phyloP scores from a whole-genome alignment of 2,888 invertebrate genomes.

The Cryptus armator region DNA sequence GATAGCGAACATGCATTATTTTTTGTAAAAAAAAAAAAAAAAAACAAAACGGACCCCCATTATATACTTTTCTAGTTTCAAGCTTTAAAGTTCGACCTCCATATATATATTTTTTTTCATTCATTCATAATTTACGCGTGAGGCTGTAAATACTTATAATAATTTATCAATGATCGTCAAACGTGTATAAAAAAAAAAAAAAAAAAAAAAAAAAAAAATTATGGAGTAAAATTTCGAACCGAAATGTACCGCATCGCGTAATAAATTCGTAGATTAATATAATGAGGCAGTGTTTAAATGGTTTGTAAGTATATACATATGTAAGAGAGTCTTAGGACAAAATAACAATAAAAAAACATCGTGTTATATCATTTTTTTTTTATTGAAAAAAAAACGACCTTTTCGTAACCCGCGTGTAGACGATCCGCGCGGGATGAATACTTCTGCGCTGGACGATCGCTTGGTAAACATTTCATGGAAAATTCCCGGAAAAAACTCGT shows the following conservation, averaged over 20 bases:
- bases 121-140: constrained; percentile 40
- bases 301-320: constrained; percentile 40
- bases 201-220: neutral
- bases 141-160: constrained; percentile 60
- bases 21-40: neutral
- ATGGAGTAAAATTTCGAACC: neutral
- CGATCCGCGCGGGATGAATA: too few relatives aligned
- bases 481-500: too few relatives aligned
- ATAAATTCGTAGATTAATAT: constrained; percentile 23
- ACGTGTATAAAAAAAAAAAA: constrained; percentile 20
- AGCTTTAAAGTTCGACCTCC: constrained; percentile 25
- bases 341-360: constrained; percentile 35
- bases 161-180: constrained; percentile 16
- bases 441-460: too few relatives aligned
- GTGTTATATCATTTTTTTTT: neutral
- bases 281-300: neutral
- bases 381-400: neutral
- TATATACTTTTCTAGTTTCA: constrained; percentile 7
- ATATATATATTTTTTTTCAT: constrained; percentile 13
- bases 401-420: too few relatives aligned
- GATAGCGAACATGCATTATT: constrained; percentile 1
- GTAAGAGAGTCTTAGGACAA: neutral
- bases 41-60: neutral
- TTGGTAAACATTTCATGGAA: too few relatives aligned
- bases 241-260: neutral